Evolutionary conservation across 2,797 vertebrate species (phyloP).

Genomic region (Lacerta bilineata): DNA sequence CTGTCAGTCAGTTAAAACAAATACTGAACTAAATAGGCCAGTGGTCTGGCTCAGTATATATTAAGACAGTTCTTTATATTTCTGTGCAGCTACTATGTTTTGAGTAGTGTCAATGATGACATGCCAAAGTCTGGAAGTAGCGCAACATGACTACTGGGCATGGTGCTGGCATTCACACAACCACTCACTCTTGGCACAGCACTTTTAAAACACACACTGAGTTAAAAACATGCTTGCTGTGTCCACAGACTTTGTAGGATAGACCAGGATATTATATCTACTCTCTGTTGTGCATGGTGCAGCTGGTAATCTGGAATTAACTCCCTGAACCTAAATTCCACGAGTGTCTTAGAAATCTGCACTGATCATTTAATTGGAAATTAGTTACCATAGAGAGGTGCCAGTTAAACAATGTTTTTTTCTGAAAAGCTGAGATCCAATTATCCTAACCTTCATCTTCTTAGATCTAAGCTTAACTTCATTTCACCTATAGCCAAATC

Average conservation of each 20-base stretch:
- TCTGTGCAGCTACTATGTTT: too few relatives aligned
- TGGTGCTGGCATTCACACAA: background rate
- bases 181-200: background rate
- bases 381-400: conserved; percentile 57
- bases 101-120: too few relatives aligned
- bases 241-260: background rate
- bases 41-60: too few relatives aligned
- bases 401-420: conserved; percentile 60
- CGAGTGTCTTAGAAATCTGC: conserved; percentile 57
- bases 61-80: too few relatives aligned
- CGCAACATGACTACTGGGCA: background rate
- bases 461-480: conserved; percentile 52
- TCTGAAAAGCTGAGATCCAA: conserved; percentile 62
- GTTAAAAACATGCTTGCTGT: background rate
- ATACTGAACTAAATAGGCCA: too few relatives aligned
- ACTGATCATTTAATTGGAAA: conserved; percentile 59
- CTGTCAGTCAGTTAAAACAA: too few relatives aligned
- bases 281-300: too few relatives aligned
- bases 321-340: conserved; percentile 60
- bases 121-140: background rate
- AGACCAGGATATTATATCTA: background rate
- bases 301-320: background rate
- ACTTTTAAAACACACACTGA: background rate
- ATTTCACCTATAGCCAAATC: conserved; percentile 65
- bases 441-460: conserved; percentile 74